Base-by-base conservation (phyloP, 92 coral and sea anemone genomes). In the Paragorgia papillata region DNA sequence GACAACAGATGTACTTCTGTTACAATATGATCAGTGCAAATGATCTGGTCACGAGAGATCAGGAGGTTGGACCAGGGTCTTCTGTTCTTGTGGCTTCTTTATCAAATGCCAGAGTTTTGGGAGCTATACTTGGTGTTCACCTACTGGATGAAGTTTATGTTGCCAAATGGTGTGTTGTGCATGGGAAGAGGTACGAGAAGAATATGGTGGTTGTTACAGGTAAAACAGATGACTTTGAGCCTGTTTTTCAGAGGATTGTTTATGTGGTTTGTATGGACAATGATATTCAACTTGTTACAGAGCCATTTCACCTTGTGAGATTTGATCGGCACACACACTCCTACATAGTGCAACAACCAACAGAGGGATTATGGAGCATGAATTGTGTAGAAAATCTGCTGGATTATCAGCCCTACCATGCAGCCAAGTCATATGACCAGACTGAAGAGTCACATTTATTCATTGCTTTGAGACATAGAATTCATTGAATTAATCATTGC, bases 151-250 rank as follows among this genome's bases (percentile, higher is more conserved):
- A n/a, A n/a, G n/a, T n/a, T n/a, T n/a, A n/a, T n/a, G n/a, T n/a
- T n/a, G 75, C 75, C 14, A 48, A 68, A 48, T 68, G 75, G 58
- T 68, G 75, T 48, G 58, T 68, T 7, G n/a, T 68, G 14, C 34
- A 68, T 21, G 75, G 75, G 1, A 68, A 34, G 1, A 44, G 43
- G 33, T 68, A 68, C n/a, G n/a, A n/a, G n/a, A n/a, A n/a, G n/a
- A n/a, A n/a, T n/a, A n/a, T n/a, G n/a, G n/a, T n/a, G n/a, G n/a
- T n/a, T n/a, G n/a, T n/a, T n/a, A n/a, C n/a, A n/a, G n/a, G n/a
- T n/a, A n/a, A n/a, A n/a, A n/a, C n/a, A n/a, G n/a, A n/a, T n/a
- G n/a, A n/a, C n/a, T n/a, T n/a, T n/a, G n/a, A n/a, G n/a, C n/a
- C n/a, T n/a, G n/a, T n/a, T n/a, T n/a, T n/a, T n/a, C n/a, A n/a